These are phyloP conservation scores for Trialeurodes vaporariorum DNA, from an alignment of 1,140 invertebrate genomes.

Conservation along the genomic window DNA sequence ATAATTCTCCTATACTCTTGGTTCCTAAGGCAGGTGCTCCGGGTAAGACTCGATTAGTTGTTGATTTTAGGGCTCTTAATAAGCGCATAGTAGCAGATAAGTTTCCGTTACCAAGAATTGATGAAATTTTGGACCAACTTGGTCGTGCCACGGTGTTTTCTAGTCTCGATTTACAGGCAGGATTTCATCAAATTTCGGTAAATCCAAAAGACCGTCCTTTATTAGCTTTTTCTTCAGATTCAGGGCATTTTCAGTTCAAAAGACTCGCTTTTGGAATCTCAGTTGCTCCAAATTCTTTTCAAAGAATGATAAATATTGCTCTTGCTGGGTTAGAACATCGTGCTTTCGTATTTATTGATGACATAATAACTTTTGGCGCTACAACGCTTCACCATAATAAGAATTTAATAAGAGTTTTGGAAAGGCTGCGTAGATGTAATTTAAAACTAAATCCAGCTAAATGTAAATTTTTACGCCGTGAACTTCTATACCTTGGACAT, in stretches of 20 bases:
- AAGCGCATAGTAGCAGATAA: constrained; percentile 26
- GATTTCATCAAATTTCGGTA: constrained; percentile 39
- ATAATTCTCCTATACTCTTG: constrained; percentile 4
- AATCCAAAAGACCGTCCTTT: background rate
- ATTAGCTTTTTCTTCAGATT: background rate
- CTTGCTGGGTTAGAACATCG: background rate
- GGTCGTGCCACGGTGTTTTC: constrained; percentile 34
- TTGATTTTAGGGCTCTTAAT: constrained; percentile 25
- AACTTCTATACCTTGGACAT: background rate
- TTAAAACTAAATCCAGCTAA: background rate
- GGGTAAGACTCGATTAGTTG: constrained; percentile 15
- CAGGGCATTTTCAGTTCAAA: background rate
- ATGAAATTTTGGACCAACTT: constrained; percentile 35
- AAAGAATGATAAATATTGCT: background rate
- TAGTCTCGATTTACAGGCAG: constrained; percentile 37
- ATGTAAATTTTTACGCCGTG: background rate
- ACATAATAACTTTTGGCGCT: background rate
- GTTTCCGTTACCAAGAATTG: constrained; percentile 42
- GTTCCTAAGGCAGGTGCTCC: constrained; percentile 14
- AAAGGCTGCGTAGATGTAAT: background rate
- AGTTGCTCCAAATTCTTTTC: background rate
- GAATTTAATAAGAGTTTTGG: background rate
- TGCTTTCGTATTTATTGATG: background rate
- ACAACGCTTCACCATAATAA: background rate
- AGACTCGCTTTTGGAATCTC: background rate